Base-by-base conservation (phyloP, 1,140 invertebrate genomes). In the Gryllus bimaculatus region DNA sequence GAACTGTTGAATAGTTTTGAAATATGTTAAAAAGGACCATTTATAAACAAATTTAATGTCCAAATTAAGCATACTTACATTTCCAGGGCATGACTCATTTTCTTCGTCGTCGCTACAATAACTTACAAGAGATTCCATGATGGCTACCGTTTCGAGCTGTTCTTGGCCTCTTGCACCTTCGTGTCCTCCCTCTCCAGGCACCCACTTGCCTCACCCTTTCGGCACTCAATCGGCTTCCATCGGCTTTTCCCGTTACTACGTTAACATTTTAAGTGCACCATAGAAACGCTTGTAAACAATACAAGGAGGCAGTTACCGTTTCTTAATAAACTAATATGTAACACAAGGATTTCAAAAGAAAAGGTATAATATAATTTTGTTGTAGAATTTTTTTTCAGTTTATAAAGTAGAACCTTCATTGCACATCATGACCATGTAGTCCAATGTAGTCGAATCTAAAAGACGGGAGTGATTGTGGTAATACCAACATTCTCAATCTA, bases 21-120 rank as follows among this genome's bases (percentile, higher is more conserved):
- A 39, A 39, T 39, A 39, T 39, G 26, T 39, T 39, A 39, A 39
- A 39, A 39, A 39, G 1, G 26, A 1, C 1, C 26, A 39, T 39
- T 39, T 2, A 39, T 5, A 39, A 39, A 39, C 26, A 39, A 39
- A 39, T 39, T 39, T 39, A 1, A 39, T 39, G 26, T 39, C 26
- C 26, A 39, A 1, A 39, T 39, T 39, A 39, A 2, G 26, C 26
- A 39, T 39, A 39, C 26, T 39, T 39, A 39, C 26, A 79, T 54
- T 79, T 75, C 48, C 74, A 13, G 39, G 47, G 49, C 15, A 79
- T 21, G 47, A 75, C 18, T 79, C 78, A 10, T 74, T 75, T 47
- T 73, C 49, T 79, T 79, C 78, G n/a, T 79, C 78, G 39, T 79
- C 78, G 15, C 78, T 79, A 26, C 78, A 66, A 75, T 79, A 79